phyloP scores from a whole-genome alignment of 2,797 vertebrate species.

The Eidolon dupreanum region DNA sequence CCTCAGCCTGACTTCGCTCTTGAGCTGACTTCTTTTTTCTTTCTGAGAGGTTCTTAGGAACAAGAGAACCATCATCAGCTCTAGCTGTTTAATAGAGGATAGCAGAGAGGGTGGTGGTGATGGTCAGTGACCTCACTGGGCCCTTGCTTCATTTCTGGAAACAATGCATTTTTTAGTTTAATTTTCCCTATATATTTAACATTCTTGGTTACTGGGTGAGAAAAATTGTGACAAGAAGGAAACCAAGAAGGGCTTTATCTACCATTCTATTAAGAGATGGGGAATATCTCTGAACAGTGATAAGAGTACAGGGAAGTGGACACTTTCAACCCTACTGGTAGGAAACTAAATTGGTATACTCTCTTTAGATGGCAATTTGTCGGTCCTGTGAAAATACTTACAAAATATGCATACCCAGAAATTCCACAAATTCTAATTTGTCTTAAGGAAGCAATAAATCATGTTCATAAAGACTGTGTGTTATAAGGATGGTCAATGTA shows the following conservation, averaged over 20 bases:
- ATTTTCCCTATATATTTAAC: neutral
- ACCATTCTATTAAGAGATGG: neutral
- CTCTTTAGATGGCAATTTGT: neutral
- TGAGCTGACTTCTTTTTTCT: slow-evolving; percentile 93
- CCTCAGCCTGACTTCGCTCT: slow-evolving; percentile 91
- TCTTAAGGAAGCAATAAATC: slow-evolving; percentile 7
- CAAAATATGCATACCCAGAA: neutral
- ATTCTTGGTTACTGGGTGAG: neutral
- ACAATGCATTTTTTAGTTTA: neutral
- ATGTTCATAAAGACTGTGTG: neutral
- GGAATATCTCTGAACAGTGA: neutral
- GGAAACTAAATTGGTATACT: neutral
- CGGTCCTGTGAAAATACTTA: neutral
- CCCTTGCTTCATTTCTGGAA: slow-evolving; percentile 18
- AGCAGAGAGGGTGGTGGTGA: neutral
- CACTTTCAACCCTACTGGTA: neutral
- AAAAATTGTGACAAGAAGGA: neutral
- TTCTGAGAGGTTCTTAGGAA: slow-evolving; percentile 90
- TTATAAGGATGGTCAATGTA: neutral
- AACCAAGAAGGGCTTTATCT: slow-evolving; percentile 2
- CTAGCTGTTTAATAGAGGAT: neutral
- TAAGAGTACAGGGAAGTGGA: neutral
- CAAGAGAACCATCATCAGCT: slow-evolving; percentile 60
- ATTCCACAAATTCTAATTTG: slow-evolving; percentile 4
- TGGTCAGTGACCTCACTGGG: neutral